Base-by-base conservation (phyloP, 2,113 vertebrate genomes). In the Pteropus alecto region DNA sequence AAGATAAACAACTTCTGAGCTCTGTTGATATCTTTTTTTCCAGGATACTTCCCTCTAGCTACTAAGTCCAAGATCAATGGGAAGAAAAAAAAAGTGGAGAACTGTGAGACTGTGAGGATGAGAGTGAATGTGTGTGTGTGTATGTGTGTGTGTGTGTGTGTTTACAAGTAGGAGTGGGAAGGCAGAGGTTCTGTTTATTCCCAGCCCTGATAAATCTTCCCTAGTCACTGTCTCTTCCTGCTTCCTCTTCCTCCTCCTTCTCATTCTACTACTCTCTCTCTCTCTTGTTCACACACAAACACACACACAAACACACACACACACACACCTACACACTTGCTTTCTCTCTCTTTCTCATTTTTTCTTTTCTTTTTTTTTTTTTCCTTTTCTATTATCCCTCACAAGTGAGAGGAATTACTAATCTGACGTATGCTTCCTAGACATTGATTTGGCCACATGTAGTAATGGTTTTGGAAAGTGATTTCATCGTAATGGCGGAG, bases 101-200 rank as follows among this genome's bases (percentile, higher is more conserved):
- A 26, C 30, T 70, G 30, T 54, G 26, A 18, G 14, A n/a, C 22
- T 28, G 30, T 26, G n/a, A 51, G 51, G 15, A 51, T 46, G 30
- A n/a, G 28, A 19, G 21, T 8, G 30, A 18, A 2, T 22, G 26
- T 3, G 51, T 13, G 6, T 9, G 11, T 18, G n/a, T 4, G 9
- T 28, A 46, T 26, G n/a, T 24, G 14, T 35, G 5, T 35, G 7
- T 30, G 14, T 61, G n/a, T 70, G 60, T 61, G 60, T 61, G 22
- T 61, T 58, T 60, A 11, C 9, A 26, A 60, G 24, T 26, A 60
- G 24, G 6, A 43, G 26, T 6, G 8, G 4, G 6, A 60, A 4
- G 11, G 61, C 12, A 13, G 28, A 43, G 13, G 68, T 46, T 46
- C 38, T 51, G 11, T 56, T 90, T 54, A 79, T 33, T 63, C 33